Conservation (phyloP, 2,797 vertebrate genomes). For the Protonibea diacanthus region DNA sequence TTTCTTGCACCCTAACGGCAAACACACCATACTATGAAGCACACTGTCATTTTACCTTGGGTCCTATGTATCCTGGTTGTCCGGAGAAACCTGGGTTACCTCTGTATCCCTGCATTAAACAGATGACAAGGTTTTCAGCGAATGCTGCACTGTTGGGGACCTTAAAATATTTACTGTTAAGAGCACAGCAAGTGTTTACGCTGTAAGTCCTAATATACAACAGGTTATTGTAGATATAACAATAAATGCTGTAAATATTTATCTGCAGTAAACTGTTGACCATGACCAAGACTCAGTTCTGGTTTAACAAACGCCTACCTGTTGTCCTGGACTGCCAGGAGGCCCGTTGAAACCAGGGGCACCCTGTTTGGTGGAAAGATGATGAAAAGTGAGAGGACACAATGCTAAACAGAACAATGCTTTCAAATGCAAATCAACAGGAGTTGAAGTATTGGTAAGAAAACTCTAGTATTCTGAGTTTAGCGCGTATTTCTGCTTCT, state of each 20-base stretch:
- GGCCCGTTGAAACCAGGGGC: conserved; percentile 88
- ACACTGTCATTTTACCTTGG: conserved; percentile 85
- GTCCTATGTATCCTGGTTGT: conserved; percentile 84
- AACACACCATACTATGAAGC: not conserved
- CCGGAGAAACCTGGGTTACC: conserved; percentile 86
- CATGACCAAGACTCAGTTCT: not conserved
- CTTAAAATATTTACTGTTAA: too few species aligned
- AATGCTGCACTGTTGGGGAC: not conserved
- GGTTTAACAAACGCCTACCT: conserved; percentile 64
- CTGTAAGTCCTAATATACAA: not conserved
- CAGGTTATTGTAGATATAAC: not conserved
- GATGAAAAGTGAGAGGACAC: conserved; percentile 1
- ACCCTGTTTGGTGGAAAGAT: conserved; percentile 83
- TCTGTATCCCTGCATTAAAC: conserved; percentile 84
- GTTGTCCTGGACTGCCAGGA: conserved; percentile 84
- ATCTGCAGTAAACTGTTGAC: not conserved
- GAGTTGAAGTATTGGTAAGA: too few species aligned
- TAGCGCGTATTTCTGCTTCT: not conserved
- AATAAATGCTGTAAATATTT: too few species aligned
- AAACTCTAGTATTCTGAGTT: too few species aligned
- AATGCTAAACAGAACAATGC: not conserved
- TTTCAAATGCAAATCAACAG: not conserved
- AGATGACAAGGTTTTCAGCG: not conserved
- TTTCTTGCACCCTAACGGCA: not conserved
- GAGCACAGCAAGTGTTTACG: not conserved